Base-by-base conservation (phyloP, 2,888 invertebrate species). In the Orthonychiurus folsomi region DNA sequence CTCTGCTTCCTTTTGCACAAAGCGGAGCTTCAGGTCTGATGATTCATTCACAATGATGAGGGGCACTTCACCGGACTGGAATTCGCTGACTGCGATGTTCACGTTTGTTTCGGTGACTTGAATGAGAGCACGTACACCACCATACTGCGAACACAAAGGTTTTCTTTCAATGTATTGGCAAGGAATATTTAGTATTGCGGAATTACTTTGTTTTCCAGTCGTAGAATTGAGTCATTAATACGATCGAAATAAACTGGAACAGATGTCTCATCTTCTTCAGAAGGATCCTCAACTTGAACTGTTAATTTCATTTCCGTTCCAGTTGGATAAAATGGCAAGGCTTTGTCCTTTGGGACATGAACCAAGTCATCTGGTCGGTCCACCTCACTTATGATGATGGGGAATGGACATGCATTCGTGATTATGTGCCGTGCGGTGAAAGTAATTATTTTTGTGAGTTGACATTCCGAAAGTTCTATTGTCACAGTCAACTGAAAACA, bases 361-460 rank as follows among this genome's bases (percentile, higher is more conserved):
- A 79, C 80, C 84, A 84, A 82, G 77, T 89, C 88, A 0, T 81
- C 87, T 5, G 87, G 83, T 67, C 88, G 81, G 63, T 85, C 84
- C 50, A 83, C 78, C 77, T 93, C 92, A 75, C 88, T 88, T 70
- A 88, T 84, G 75, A 89, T 86, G 59, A 93, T 84, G 23, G 81
- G 77, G 74, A 85, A 87, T 1, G 84, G 83, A 1, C 91, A 86
- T 68, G 89, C 87, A 77, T 99, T 99, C 70, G 92, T 86, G 52
- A 95, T 82, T 61, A 93, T 84, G 79, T 88, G 94, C 78, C 89
- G 94, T 0, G 99, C 97, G 9, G 92, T 89, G 75, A 99, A 94
- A 50, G 91, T 89, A 59, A 97, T 89, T 80, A 94, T 90, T 78
- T 96, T 97, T 0, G 96, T 96, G 71, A 99, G 79, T 61, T 93